Conservation (phyloP, 2,888 invertebrate species). For the Xiphydria camelus region DNA sequence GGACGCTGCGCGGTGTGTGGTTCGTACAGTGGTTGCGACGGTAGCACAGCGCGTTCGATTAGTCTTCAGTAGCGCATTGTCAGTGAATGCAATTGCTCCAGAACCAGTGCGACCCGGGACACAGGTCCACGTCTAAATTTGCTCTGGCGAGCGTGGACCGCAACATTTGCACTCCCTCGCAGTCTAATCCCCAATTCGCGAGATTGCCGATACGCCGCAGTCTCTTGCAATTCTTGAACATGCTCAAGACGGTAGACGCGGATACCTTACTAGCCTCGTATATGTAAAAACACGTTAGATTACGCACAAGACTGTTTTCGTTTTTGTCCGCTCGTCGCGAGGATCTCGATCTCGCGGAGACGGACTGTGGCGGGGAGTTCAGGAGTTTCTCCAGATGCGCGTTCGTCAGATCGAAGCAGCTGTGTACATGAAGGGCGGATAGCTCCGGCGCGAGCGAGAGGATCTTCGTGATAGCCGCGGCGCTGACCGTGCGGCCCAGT, state of each 20-base stretch:
- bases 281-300: slow-evolving; percentile 55
- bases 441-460: slow-evolving; percentile 49
- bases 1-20: slow-evolving; percentile 10
- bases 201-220: slow-evolving; percentile 54
- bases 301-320: slow-evolving; percentile 38
- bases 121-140: slow-evolving; percentile 54
- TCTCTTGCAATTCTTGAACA: slow-evolving; percentile 49
- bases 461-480: slow-evolving; percentile 48
- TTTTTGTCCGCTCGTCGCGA: slow-evolving; percentile 18
- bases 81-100: slow-evolving; percentile 51
- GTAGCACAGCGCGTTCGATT: slow-evolving; percentile 1
- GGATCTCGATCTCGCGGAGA: slow-evolving; percentile 5
- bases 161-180: slow-evolving; percentile 48
- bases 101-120: slow-evolving; percentile 57
- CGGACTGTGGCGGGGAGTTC: slow-evolving; percentile 13
- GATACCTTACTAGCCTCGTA: slow-evolving; percentile 54
- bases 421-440: slow-evolving; percentile 51
- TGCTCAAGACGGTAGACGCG: slow-evolving; percentile 43
- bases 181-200: slow-evolving; percentile 55
- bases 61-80: background rate
- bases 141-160: slow-evolving; percentile 43
- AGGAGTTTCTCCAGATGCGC: slow-evolving; percentile 45
- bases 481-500: slow-evolving; percentile 49
- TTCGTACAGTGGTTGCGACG: slow-evolving; percentile 12
- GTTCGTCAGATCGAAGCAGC: slow-evolving; percentile 53